Conservation (phyloP, 1,140 invertebrate genomes). For the Trichonephila inaurata region DNA sequence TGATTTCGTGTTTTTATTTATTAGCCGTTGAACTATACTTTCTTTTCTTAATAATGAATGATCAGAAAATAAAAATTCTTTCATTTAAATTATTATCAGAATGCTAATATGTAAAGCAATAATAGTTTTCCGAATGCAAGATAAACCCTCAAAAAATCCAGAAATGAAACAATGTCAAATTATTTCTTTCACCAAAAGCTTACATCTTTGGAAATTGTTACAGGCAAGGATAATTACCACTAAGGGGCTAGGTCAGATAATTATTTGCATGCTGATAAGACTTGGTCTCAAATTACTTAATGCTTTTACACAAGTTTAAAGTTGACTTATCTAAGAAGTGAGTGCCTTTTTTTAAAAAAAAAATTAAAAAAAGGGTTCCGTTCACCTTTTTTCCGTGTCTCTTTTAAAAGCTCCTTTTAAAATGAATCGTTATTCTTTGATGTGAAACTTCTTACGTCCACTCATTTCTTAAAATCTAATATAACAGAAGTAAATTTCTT, state of each 20-base stretch:
- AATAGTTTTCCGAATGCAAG: too few species aligned
- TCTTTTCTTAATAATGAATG: too few species aligned
- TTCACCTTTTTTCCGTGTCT: not conserved
- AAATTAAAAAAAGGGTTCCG: not conserved
- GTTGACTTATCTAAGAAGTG: not conserved
- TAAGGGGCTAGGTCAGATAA: not conserved
- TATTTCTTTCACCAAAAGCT: too few species aligned
- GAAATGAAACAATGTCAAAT: too few species aligned
- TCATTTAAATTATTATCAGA: too few species aligned
- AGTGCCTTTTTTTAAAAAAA: not conserved
- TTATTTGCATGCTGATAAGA: not conserved
- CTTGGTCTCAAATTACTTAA: not conserved
- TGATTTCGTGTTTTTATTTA: too few species aligned
- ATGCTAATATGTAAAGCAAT: too few species aligned
- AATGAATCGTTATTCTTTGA: not conserved
- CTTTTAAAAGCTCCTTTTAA: not conserved
- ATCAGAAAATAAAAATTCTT: too few species aligned
- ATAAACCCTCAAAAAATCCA: too few species aligned
- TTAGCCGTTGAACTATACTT: too few species aligned
- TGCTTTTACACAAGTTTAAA: not conserved
- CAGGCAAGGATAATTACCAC: too few species aligned
- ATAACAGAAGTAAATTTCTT: conserved; percentile 18
- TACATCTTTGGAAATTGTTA: too few species aligned
- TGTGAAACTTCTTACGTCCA: conserved; percentile 4
- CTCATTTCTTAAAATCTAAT: conserved; percentile 12